These are phyloP conservation scores for Etia nguti DNA, from an alignment of 2,113 vertebrate species.

Conservation along the genomic window DNA sequence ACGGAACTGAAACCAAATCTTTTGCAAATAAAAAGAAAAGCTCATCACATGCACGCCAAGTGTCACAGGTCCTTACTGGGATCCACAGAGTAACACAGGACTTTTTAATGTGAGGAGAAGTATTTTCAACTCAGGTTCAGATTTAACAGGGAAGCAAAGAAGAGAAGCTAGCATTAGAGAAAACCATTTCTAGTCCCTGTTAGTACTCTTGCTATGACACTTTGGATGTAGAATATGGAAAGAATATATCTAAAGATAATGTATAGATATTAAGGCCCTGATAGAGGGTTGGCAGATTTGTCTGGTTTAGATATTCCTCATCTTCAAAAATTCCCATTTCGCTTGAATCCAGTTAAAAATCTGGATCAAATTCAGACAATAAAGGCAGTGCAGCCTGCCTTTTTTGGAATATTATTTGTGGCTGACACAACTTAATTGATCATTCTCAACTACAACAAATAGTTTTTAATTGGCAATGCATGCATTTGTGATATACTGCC, in stretches of 20 bases:
- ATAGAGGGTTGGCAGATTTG: neutral
- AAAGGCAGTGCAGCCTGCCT: neutral
- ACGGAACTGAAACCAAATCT: too few species aligned
- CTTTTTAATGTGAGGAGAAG: neutral
- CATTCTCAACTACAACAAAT: conserved; percentile 18
- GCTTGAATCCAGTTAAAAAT: neutral
- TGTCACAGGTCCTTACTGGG: too few species aligned
- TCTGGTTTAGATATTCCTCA: neutral
- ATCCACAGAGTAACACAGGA: neutral
- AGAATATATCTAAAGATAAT: neutral
- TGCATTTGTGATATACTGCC: conserved; percentile 1
- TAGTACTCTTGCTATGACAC: neutral
- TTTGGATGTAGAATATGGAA: neutral
- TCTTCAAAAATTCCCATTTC: neutral
- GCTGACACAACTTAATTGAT: neutral
- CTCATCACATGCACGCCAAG: too few species aligned
- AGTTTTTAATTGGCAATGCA: conserved; percentile 33
- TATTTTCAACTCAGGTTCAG: neutral
- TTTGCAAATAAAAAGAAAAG: too few species aligned
- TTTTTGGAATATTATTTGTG: neutral
- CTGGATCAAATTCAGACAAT: neutral
- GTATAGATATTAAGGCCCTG: neutral
- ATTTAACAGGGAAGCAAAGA: neutral
- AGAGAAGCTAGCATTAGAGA: neutral
- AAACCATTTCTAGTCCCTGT: neutral